Conservation (phyloP, 2,888 invertebrate genomes). For the Eupithecia inturbata region DNA sequence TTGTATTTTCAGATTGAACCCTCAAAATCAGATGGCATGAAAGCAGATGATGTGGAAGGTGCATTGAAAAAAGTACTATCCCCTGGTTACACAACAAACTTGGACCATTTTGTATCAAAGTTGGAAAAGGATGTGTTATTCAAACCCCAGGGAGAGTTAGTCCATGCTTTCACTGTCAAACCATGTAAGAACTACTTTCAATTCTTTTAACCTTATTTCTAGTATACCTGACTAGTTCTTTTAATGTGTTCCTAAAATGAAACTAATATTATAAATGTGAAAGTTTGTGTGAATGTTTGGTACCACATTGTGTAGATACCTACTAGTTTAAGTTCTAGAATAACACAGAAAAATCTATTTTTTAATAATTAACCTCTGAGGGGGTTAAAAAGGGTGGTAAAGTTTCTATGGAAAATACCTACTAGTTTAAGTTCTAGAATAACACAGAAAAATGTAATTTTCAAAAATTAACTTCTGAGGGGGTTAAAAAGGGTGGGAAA, state of each 20-base stretch:
- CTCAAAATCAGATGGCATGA: constrained; percentile 82
- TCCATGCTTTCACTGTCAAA: constrained; percentile 84
- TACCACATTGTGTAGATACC: too few species aligned
- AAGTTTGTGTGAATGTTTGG: too few species aligned
- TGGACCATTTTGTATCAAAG: constrained; percentile 88
- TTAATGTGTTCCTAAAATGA: not conserved
- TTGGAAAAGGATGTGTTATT: constrained; percentile 90
- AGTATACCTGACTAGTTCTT: not conserved
- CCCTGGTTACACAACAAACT: constrained; percentile 87
- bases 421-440: too few species aligned
- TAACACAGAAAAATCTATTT: too few species aligned
- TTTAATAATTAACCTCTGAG: too few species aligned
- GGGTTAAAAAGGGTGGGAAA: too few species aligned
- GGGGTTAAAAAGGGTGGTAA: too few species aligned
- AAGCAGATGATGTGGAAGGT: constrained; percentile 90
- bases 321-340: too few species aligned
- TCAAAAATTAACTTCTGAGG: too few species aligned
- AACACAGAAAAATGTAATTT: too few species aligned
- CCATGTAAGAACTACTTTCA: constrained; percentile 60
- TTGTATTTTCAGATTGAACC: constrained; percentile 77
- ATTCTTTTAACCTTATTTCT: not conserved
- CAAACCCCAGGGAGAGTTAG: constrained; percentile 88
- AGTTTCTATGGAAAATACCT: too few species aligned
- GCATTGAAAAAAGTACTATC: constrained; percentile 88
- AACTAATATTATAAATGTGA: too few species aligned